phyloP scores from a whole-genome alignment of 2,888 invertebrate genomes.

The Aphidius colemani region DNA sequence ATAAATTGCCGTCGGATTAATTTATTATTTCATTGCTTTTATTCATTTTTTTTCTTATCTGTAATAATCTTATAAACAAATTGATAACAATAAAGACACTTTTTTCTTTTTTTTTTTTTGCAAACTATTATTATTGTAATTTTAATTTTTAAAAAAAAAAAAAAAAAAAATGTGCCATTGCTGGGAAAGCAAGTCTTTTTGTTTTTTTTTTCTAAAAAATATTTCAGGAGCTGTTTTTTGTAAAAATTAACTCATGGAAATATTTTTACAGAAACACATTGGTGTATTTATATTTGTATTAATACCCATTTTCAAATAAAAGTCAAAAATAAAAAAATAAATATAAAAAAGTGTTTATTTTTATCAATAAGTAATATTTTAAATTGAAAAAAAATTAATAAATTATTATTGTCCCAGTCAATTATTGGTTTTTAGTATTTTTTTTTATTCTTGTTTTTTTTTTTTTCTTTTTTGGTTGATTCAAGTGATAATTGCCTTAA shows the following conservation, averaged over 20 bases:
- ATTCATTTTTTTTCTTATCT: background rate
- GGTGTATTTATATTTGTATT: background rate
- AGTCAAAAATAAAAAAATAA: constrained; percentile 18
- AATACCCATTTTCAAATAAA: too few relatives aligned
- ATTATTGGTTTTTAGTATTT: too few relatives aligned
- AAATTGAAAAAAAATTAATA: too few relatives aligned
- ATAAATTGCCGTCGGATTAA: constrained; percentile 14
- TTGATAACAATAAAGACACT: background rate
- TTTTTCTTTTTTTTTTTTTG: constrained; percentile 6
- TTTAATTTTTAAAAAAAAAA: too few relatives aligned
- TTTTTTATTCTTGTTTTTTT: too few relatives aligned
- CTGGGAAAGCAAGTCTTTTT: background rate
- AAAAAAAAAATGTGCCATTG: too few relatives aligned
- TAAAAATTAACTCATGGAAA: constrained; percentile 7
- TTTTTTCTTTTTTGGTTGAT: too few relatives aligned
- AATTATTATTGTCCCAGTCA: too few relatives aligned
- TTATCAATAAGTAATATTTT: too few relatives aligned
- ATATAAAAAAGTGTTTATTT: constrained; percentile 1
- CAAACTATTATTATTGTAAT: too few relatives aligned
- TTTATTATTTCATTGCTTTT: constrained; percentile 8
- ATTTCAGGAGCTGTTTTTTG: background rate
- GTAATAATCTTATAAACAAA: background rate
- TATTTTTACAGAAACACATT: background rate
- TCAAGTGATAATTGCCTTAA: too few relatives aligned
- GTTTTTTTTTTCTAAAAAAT: background rate